phyloP scores from a whole-genome alignment of 2,797 vertebrate genomes.

The Rousettus madagascariensis region DNA sequence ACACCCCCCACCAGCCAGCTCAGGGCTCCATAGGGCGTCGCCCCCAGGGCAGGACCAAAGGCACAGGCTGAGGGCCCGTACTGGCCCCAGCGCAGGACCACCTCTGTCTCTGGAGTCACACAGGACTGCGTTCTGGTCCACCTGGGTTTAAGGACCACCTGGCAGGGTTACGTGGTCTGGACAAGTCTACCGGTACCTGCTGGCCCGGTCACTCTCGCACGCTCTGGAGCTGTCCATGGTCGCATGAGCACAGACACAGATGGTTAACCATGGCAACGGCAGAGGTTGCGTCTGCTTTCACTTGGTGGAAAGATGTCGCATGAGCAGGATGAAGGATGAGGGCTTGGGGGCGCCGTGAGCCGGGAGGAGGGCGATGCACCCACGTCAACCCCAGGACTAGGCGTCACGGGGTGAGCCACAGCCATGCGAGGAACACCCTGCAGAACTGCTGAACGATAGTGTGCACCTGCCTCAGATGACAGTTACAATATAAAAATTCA shows the following conservation, averaged over 20 bases:
- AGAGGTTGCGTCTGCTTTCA: not conserved
- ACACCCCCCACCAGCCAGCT: not conserved
- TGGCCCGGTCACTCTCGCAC: not conserved
- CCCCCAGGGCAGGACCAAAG: not conserved
- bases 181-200: not conserved
- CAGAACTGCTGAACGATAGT: not conserved
- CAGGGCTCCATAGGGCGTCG: not conserved
- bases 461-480: not conserved
- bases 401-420: not conserved
- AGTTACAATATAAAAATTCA: not conserved
- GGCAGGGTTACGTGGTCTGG: not conserved
- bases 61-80: not conserved
- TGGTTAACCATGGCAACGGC: too few species aligned
- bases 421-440: not conserved
- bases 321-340: not conserved
- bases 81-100: not conserved
- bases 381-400: not conserved
- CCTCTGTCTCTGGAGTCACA: not conserved
- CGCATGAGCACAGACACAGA: not conserved
- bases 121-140: not conserved
- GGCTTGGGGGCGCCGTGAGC: fast-evolving
- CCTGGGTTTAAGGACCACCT: not conserved
- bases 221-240: fast-evolving
- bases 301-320: not conserved
- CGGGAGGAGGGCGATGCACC: not conserved